Conservation (phyloP, 2,888 invertebrate genomes). For the Platycnemis pennipes region DNA sequence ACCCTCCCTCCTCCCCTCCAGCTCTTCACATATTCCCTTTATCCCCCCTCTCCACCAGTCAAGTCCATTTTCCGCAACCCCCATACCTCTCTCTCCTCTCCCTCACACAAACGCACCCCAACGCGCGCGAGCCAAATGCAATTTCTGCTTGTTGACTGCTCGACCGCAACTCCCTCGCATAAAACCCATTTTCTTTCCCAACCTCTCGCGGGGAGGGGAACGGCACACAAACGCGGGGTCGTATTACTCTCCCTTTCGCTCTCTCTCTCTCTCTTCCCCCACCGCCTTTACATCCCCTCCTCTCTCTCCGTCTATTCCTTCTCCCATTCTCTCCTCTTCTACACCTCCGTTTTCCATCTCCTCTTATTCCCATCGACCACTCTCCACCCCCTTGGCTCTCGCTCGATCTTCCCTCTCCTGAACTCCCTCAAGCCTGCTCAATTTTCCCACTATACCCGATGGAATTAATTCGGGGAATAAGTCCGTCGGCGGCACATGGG, state of each 20-base stretch:
- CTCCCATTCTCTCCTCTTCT: no score
- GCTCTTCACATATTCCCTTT: background rate
- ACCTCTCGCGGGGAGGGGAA: no score
- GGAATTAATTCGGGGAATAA: no score
- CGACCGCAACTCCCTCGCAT: constrained; percentile 49
- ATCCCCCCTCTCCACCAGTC: background rate
- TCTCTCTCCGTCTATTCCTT: background rate
- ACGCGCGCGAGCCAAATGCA: background rate
- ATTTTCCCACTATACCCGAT: no score
- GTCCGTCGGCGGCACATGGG: no score
- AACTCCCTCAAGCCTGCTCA: background rate
- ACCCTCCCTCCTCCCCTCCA: background rate
- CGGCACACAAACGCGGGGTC: no score
- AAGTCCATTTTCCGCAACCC: background rate
- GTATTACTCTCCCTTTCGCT: background rate
- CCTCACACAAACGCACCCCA: background rate
- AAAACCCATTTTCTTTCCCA: background rate
- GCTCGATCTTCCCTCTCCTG: background rate
- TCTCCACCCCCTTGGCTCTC: background rate
- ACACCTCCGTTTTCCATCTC: background rate
- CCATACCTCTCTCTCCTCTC: background rate
- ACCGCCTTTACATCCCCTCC: background rate
- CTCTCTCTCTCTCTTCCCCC: background rate
- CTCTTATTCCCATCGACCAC: background rate
- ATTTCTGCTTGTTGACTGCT: constrained; percentile 44